These are phyloP conservation scores for Eubucco bourcierii DNA, from an alignment of 2,113 vertebrate genomes.

Conservation along the genomic window DNA sequence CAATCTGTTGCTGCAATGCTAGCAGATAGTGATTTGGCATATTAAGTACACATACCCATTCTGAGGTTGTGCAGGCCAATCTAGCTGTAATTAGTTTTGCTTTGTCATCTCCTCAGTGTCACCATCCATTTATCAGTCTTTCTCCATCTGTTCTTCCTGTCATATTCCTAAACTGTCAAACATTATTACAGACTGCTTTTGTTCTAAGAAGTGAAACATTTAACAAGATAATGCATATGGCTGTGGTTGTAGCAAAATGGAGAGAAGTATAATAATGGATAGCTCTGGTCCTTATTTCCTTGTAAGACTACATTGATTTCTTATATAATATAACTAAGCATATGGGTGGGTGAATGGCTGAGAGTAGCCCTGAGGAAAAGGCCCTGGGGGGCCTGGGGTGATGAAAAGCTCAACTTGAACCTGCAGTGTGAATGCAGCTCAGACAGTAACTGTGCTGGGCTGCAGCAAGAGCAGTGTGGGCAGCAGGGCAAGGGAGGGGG, in stretches of 20 bases:
- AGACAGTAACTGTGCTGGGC: too few species aligned
- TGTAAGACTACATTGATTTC: conserved; percentile 8
- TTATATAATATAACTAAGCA: conserved; percentile 32
- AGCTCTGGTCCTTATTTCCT: conserved; percentile 13
- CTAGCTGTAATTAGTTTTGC: background rate
- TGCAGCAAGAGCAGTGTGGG: too few species aligned
- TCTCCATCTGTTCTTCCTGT: background rate
- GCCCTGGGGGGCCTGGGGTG: too few species aligned
- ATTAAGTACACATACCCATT: background rate
- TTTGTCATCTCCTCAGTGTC: background rate
- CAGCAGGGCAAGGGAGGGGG: too few species aligned
- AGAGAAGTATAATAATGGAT: background rate
- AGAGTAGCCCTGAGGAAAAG: too few species aligned
- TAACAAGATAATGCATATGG: background rate
- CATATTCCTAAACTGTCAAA: background rate
- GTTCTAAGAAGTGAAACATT: background rate
- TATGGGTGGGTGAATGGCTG: background rate
- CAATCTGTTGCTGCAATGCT: background rate
- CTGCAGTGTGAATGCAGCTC: too few species aligned
- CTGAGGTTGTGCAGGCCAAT: background rate
- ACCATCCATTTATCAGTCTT: background rate
- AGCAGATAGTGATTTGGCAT: background rate
- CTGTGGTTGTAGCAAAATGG: background rate
- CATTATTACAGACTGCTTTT: background rate
- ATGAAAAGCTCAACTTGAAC: too few species aligned